A percentile compares a stretch with the other conserved stretches of the same genome.
Conservation (phyloP, 2,797 vertebrate species). For the Notolabrus celidotus region DNA sequence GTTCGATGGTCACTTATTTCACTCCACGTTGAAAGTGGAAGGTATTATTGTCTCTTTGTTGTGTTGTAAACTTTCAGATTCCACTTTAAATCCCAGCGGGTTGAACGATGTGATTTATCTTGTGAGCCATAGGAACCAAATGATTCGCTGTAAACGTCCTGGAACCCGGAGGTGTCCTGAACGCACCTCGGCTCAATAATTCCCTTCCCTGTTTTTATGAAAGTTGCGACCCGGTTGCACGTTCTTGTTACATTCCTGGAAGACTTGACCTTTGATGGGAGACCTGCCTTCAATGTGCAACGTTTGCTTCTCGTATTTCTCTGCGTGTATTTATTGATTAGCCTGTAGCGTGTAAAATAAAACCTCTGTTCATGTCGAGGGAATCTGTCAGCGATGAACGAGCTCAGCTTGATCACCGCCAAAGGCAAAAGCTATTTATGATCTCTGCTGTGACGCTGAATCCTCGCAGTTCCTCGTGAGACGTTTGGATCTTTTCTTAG, state of each 20-base stretch:
- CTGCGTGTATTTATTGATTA: slow-evolving; percentile 76
- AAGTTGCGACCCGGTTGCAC: slow-evolving; percentile 57
- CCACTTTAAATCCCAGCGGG: not conserved
- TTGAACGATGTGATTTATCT: not conserved
- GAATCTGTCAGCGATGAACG: slow-evolving; percentile 17
- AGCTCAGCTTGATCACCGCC: slow-evolving; percentile 58
- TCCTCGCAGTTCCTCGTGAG: slow-evolving; percentile 20
- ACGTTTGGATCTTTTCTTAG: slow-evolving; percentile 44
- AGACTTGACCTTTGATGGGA: slow-evolving; percentile 71
- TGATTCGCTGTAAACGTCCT: not conserved
- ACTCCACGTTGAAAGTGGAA: not conserved
- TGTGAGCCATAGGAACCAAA: slow-evolving; percentile 23
- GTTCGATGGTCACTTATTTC: not conserved
- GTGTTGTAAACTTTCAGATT: not conserved
- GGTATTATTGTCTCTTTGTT: not conserved
- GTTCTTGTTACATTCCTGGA: slow-evolving; percentile 77
- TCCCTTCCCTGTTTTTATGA: not conserved
- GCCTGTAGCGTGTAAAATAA: slow-evolving; percentile 41
- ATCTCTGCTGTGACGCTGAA: slow-evolving; percentile 25
- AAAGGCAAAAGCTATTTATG: slow-evolving; percentile 76
- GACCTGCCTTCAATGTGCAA: slow-evolving; percentile 33
- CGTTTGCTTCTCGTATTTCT: not conserved
- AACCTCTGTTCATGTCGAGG: slow-evolving; percentile 27
- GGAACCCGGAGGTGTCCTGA: not conserved
- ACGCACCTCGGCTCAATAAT: not conserved